Percentiles rank a stretch among this genome's conserved stretches.
These are phyloP conservation scores for Montipora foliosa DNA, from an alignment of 64 coral and sea anemone genomes.

Conservation along the genomic window DNA sequence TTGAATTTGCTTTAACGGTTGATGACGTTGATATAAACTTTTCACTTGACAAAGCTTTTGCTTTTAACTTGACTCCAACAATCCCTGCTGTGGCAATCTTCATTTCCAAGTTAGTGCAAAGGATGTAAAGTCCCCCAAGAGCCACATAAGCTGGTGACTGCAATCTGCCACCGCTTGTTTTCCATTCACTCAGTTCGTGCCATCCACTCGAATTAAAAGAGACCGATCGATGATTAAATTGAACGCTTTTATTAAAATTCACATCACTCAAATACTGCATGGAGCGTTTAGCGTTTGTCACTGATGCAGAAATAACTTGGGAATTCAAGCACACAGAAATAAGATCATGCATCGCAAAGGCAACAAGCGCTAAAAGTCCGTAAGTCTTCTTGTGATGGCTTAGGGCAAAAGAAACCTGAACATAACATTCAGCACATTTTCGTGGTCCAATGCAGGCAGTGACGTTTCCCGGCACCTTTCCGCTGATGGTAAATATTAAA, in stretches of 20 bases:
- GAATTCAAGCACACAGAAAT: background rate
- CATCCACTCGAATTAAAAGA: background rate
- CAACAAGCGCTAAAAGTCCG: background rate
- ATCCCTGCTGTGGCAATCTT: background rate
- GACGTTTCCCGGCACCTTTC: background rate
- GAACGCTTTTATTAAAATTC: background rate
- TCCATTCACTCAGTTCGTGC: background rate
- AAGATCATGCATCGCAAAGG: background rate
- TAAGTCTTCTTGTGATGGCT: background rate
- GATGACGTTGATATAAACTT: background rate
- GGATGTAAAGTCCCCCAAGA: conserved; percentile 11
- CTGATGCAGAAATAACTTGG: background rate
- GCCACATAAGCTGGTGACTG: background rate
- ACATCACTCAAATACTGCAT: background rate
- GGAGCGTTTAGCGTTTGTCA: background rate
- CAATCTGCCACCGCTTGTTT: background rate
- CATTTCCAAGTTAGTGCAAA: background rate
- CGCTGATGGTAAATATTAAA: background rate
- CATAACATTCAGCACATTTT: background rate
- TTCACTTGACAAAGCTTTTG: background rate
- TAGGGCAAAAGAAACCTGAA: background rate
- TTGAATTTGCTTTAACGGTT: background rate
- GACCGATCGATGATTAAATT: background rate
- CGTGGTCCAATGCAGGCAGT: conserved; percentile 33
- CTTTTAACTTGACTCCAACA: conserved; percentile 14